Conservation (phyloP, 2,797 vertebrate species). For the Alectoris magna region DNA sequence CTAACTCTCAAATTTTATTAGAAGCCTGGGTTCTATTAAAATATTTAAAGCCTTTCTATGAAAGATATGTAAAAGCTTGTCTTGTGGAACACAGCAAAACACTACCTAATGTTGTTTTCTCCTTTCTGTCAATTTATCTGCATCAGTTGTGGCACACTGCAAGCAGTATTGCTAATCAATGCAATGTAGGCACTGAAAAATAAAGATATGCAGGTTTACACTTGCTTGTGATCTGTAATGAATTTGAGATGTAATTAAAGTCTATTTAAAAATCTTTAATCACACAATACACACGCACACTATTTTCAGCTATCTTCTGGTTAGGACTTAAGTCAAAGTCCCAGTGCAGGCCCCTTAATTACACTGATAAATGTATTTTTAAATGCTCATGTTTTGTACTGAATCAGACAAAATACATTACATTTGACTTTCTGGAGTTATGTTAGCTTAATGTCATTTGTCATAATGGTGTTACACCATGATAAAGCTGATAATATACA, state of each 20-base stretch:
- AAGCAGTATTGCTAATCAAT: constrained; percentile 64
- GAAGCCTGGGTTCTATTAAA: constrained; percentile 31
- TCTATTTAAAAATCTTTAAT: constrained; percentile 60
- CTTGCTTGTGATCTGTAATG: background rate
- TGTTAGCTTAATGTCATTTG: background rate
- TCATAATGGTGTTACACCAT: background rate
- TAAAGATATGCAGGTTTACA: constrained; percentile 31
- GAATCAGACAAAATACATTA: constrained; percentile 14
- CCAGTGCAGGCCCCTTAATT: background rate
- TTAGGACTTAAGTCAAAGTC: background rate
- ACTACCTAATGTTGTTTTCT: constrained; percentile 11
- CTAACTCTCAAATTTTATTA: constrained; percentile 54
- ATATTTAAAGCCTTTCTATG: constrained; percentile 25
- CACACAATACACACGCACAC: constrained; percentile 6
- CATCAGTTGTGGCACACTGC: constrained; percentile 11
- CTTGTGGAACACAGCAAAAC: background rate
- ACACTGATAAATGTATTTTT: constrained; percentile 37
- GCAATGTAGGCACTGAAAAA: constrained; percentile 48
- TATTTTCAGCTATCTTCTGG: background rate
- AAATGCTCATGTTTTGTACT: background rate
- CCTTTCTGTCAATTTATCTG: constrained; percentile 27
- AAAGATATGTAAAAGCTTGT: constrained; percentile 14
- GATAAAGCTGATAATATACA: background rate
- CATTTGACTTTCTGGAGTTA: background rate
- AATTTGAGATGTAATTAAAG: constrained; percentile 40